Conservation (phyloP, 1,140 invertebrate species). For the Brachionus rubens region DNA sequence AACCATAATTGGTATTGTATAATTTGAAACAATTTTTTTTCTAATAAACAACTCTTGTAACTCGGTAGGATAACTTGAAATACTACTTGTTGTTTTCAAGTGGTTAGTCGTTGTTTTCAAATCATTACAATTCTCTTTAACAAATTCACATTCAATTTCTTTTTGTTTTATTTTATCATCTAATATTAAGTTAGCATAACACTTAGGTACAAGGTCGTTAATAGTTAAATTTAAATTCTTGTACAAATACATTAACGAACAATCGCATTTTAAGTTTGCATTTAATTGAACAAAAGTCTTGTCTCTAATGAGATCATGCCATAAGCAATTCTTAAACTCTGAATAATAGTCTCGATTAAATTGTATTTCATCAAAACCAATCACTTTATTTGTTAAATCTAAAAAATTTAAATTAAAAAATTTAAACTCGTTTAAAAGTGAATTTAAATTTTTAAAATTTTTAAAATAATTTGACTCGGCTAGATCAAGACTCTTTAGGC, state of each 20-base stretch:
- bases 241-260: neutral
- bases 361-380: neutral
- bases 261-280: neutral
- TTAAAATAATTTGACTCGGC: neutral
- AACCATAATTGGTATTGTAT: neutral
- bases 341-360: neutral
- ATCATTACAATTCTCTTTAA: neutral
- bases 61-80: too few relatives aligned
- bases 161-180: neutral
- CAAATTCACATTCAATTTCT: neutral
- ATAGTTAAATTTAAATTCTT: neutral
- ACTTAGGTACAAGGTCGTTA: neutral
- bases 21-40: neutral
- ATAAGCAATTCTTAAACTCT: neutral
- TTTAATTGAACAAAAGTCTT: conserved; percentile 29
- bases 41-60: neutral
- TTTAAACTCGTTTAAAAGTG: neutral
- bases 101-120: neutral
- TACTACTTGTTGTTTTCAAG: too few relatives aligned
- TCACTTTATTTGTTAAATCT: neutral
- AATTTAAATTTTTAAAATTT: conserved; percentile 25
- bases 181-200: neutral
- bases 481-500: too few relatives aligned
- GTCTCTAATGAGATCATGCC: neutral
- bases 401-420: neutral